phyloP scores from a whole-genome alignment of 37 sponge, comb jelly and placozoan genomes.

The Cladorhizidae sp. region DNA sequence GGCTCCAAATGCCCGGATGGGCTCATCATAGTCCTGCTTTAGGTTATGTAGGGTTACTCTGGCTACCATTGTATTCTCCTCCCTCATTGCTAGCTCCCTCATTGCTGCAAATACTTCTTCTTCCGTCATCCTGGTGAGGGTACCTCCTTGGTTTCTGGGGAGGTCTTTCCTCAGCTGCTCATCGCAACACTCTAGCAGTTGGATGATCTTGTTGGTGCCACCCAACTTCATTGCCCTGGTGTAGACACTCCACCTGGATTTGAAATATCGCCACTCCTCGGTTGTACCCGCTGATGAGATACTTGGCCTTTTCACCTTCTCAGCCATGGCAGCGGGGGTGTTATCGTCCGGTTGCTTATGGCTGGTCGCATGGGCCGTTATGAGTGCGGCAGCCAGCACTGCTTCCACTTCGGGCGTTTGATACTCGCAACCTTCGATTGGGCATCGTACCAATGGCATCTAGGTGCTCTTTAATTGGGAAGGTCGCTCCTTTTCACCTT shows the following conservation, averaged over 20 bases:
- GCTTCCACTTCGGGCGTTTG: too few species aligned
- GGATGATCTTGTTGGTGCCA: conserved; percentile 22
- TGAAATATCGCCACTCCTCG: conserved; percentile 42
- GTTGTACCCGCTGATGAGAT: conserved; percentile 43
- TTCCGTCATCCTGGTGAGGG: neutral
- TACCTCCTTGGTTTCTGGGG: conserved; percentile 26
- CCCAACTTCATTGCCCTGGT: conserved; percentile 21
- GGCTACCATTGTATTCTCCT: conserved; percentile 42
- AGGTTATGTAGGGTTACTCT: conserved; percentile 42
- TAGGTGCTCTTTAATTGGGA: too few species aligned
- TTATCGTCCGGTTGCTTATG: too few species aligned
- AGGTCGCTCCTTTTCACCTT: too few species aligned
- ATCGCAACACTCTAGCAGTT: conserved; percentile 48
- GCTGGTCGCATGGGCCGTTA: too few species aligned
- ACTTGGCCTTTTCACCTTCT: conserved; percentile 35
- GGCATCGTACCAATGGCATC: too few species aligned
- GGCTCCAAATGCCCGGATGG: conserved; percentile 35
- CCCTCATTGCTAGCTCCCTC: conserved; percentile 22
- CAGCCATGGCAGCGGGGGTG: conserved; percentile 1
- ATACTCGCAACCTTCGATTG: too few species aligned
- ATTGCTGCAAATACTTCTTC: conserved; percentile 14
- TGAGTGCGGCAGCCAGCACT: too few species aligned
- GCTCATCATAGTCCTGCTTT: conserved; percentile 48
- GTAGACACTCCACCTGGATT: conserved; percentile 41
- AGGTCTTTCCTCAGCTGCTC: conserved; percentile 48